A percentile compares a stretch with the other conserved stretches of the same genome.
These are phyloP conservation scores for Mormyrus iriodes DNA, from an alignment of 2,113 vertebrate genomes.

Conservation along the genomic window DNA sequence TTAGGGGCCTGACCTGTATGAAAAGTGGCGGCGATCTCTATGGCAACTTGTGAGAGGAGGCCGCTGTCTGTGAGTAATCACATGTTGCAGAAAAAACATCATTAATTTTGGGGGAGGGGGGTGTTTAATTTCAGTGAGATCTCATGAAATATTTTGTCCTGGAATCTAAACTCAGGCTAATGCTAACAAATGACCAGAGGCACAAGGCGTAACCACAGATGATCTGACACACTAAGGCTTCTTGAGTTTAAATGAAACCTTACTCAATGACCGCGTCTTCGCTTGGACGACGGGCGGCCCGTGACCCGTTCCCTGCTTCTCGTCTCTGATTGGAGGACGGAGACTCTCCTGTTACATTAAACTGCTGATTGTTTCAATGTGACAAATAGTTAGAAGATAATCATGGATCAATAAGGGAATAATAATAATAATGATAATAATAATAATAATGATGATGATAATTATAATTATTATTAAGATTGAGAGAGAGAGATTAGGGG, in stretches of 20 bases:
- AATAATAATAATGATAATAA: too few species aligned
- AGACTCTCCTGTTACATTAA: not conserved
- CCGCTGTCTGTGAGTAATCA: not conserved
- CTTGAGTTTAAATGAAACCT: slow-evolving; percentile 11
- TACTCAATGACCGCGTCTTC: not conserved
- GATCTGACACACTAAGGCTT: slow-evolving; percentile 15
- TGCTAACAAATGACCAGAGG: not conserved
- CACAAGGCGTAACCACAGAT: slow-evolving; percentile 8
- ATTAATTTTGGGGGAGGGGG: not conserved
- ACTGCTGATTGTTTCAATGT: not conserved
- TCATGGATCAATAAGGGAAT: not conserved
- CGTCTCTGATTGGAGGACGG: not conserved
- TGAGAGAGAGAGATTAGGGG: not conserved
- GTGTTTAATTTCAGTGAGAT: slow-evolving; percentile 19
- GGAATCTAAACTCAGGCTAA: not conserved
- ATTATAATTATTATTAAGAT: too few species aligned
- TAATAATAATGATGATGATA: too few species aligned
- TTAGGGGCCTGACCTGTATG: not conserved
- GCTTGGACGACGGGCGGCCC: not conserved
- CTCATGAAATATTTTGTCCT: not conserved
- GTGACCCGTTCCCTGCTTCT: not conserved
- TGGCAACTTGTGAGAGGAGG: not conserved
- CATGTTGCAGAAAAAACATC: not conserved
- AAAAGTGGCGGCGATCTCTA: not conserved
- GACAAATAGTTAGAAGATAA: not conserved